Base-by-base conservation (phyloP, 2,113 vertebrate genomes). In the Cynopterus brachyotis region DNA sequence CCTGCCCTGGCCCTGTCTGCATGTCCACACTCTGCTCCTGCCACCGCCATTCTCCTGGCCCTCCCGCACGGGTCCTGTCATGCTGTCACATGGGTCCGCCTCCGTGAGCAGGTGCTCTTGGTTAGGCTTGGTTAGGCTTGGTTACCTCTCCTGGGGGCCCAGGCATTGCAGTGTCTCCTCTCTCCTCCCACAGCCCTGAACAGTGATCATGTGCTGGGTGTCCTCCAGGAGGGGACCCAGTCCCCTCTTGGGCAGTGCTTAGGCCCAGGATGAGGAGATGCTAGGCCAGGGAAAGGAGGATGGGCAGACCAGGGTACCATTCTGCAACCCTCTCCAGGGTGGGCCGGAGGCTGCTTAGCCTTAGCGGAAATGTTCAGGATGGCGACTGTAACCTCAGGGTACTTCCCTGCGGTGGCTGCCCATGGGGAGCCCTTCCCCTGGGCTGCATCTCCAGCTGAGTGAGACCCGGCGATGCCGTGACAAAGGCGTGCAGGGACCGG, bases 201-300 rank as follows among this genome's bases (percentile, higher is more conserved):
- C 5, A 3, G 4, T 0, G 6, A 16, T 4, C 1, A 0, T 5
- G 1, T 10, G 73, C 35, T 35, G 35, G 9, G 3, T 32, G 64
- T 42, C 19, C 45, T 32, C 37, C 82, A 42, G 40, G 32, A 26
- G n/a, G 81, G 79, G 78, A 47, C 7, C 69, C 10, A 32, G 69
- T 15, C 24, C 32, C 37, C 73, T 37, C 55, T 9, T 17, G 73
- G 62, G 45, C 64, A 24, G 17, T 9, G 62, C 62, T 37, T 19
- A 45, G 73, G n/a, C 13, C 28, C 20, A 35, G 53, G n/a, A 19
- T 2, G 20, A 32, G n/a, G 13, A 53, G 79, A 53, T 12, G 45
- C 62, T 53, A 24, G 17, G 45, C 12, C 9, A 17, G 26, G 5
- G 73, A 30, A 35, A 55, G 37, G 17, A 50, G 40, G n/a, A 1